Evolutionary conservation across 2,888 invertebrate genomes (phyloP).

Genomic region (Ennomos quercinarius): DNA sequence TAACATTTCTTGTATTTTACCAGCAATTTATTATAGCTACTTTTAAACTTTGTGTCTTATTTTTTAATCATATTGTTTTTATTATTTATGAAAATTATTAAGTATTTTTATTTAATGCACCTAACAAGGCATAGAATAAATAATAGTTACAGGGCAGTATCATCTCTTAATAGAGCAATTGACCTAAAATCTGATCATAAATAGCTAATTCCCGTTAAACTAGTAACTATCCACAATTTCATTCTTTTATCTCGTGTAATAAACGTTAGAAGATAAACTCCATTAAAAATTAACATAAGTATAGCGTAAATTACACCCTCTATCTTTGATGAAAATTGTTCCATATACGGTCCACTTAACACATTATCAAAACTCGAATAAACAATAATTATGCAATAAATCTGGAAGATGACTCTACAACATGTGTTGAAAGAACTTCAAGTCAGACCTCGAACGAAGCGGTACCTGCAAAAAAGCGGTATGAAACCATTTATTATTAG

Average conservation of each 20-base stretch:
- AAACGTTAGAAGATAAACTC: constrained; percentile 35
- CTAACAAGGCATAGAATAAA: too few relatives aligned
- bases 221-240: constrained; percentile 29
- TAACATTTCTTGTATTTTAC: too few relatives aligned
- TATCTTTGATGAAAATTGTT: constrained; percentile 39
- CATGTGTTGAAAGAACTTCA: constrained; percentile 56
- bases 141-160: background rate
- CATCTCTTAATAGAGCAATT: constrained; percentile 18
- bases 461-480: background rate
- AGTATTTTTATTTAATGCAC: too few relatives aligned
- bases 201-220: constrained; percentile 24
- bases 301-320: constrained; percentile 23
- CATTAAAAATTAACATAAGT: constrained; percentile 40
- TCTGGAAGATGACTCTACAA: constrained; percentile 67
- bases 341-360: constrained; percentile 44
- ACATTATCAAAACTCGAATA: constrained; percentile 45
- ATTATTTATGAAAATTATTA: too few relatives aligned
- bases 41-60: too few relatives aligned
- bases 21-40: too few relatives aligned
- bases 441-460: constrained; percentile 1
- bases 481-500: constrained; percentile 1
- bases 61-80: too few relatives aligned
- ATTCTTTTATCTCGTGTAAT: constrained; percentile 38
- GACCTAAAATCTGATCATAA: constrained; percentile 19
- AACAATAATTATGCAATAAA: constrained; percentile 67